Percentiles rank a stretch among this genome's conserved stretches.
Evolutionary conservation across 2,797 vertebrate species (phyloP).

Genomic region (Muscicapa comitata): DNA sequence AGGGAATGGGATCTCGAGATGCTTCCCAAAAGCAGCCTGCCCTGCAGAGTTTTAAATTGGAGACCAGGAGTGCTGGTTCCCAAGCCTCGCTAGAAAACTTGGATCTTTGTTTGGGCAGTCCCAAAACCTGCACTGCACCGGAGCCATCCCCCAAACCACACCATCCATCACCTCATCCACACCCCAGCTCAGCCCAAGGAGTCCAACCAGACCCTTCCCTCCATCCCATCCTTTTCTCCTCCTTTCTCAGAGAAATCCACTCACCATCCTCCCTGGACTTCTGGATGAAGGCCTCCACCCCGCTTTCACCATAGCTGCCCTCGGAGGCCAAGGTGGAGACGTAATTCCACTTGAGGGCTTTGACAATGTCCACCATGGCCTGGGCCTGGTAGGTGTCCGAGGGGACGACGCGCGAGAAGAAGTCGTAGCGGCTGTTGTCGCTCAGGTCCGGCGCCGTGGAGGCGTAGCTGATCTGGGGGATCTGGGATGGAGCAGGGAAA

Average conservation of each 20-base stretch:
- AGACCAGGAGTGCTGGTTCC: not conserved
- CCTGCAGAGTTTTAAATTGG: not conserved
- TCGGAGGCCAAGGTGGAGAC: constrained; percentile 94
- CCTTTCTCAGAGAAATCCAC: constrained; percentile 11
- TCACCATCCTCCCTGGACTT: constrained; percentile 94
- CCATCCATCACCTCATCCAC: not conserved
- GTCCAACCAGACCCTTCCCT: not conserved
- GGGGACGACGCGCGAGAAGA: constrained; percentile 93
- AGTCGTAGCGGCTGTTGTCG: constrained; percentile 95
- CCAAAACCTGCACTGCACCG: fast-evolving
- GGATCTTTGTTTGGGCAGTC: not conserved
- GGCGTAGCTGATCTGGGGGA: constrained; percentile 95
- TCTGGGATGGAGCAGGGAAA: constrained; percentile 69
- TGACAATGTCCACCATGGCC: constrained; percentile 97
- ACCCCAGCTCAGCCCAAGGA: not conserved
- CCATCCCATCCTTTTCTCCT: not conserved
- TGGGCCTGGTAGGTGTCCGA: constrained; percentile 96
- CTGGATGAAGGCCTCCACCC: constrained; percentile 94
- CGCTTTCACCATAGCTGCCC: constrained; percentile 93
- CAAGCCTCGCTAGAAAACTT: not conserved
- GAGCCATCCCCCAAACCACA: fast-evolving
- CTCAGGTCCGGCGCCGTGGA: constrained; percentile 94
- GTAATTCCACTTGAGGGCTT: constrained; percentile 94
- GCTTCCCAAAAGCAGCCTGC: not conserved
- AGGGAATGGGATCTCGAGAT: fast-evolving